Conservation (phyloP, 1,140 invertebrate genomes). For the Drosophila ogumai region DNA sequence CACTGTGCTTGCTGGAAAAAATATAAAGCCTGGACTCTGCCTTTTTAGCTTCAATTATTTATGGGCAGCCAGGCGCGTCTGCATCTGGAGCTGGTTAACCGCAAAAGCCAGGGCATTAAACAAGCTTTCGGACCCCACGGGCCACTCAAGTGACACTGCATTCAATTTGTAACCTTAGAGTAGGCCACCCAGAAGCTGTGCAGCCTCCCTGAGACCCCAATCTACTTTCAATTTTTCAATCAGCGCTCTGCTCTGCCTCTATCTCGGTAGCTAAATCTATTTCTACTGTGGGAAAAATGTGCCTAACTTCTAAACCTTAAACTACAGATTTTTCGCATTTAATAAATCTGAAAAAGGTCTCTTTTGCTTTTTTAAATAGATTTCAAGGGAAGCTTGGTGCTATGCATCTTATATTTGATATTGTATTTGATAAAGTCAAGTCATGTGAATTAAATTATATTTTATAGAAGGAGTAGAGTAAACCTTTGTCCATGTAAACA, state of each 20-base stretch:
- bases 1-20: slow-evolving; percentile 9
- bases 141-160: slow-evolving; percentile 72
- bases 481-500: not conserved
- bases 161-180: slow-evolving; percentile 72
- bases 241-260: slow-evolving; percentile 41
- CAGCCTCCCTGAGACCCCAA: slow-evolving; percentile 15
- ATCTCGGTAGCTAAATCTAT: slow-evolving; percentile 19
- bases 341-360: too few species aligned
- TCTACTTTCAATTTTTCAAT: slow-evolving; percentile 65
- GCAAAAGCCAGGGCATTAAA: slow-evolving; percentile 77
- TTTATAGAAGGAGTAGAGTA: not conserved
- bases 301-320: not conserved
- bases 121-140: slow-evolving; percentile 60
- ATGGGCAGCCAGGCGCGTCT: slow-evolving; percentile 77
- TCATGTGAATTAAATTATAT: too few species aligned
- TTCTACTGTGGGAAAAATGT: not conserved
- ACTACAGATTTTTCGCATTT: too few species aligned
- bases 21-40: slow-evolving; percentile 56
- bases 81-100: slow-evolving; percentile 78
- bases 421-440: too few species aligned
- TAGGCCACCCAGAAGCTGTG: slow-evolving; percentile 20
- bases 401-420: too few species aligned
- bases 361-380: too few species aligned
- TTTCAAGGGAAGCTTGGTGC: too few species aligned
- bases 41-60: slow-evolving; percentile 82